Base-by-base conservation (phyloP, 92 coral and sea anemone genomes). In the Actinostola sp. region DNA sequence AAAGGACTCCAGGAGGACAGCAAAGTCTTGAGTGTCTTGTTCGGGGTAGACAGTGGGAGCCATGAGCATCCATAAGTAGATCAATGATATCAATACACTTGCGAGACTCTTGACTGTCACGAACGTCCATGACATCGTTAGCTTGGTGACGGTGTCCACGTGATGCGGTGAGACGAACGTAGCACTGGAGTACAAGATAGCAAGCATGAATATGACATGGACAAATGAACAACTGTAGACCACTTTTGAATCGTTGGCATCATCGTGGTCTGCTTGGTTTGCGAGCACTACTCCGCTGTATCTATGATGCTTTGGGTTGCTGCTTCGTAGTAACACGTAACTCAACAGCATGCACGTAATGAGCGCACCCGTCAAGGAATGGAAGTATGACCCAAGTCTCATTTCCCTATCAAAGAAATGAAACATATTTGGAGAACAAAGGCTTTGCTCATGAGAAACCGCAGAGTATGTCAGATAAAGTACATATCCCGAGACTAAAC, bases 31-130 rank as follows among this genome's bases (percentile, higher is more conserved):
- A 0, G 82, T 63, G 27, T 58, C 66, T 68, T 88, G 76, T 0
- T 70, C 80, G 6, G 94, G 92, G 74, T 78, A 87, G 21, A 93
- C 16, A 17, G 69, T 51, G 2, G 94, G 92, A 16, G 88, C 93
- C 1, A 92, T 45, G 2, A 91, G 74, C 45, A 67, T 88, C 98
- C 98, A 93, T 14, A 85, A 53, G 58, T 79, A 85, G 9, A 91
- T 34, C 14, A 80, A 49, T 27, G 84, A 52, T 15, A 84, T 61
- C 6, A 72, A 17, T 0, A 89, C 39, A 39, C 89, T 88, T 13
- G 85, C 60, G 19, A 85, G 24, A 8, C 95, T 88, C 56, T 92
- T 88, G 11, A 83, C 30, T 21, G 65, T 77, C 62, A 93, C 77
- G 19, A 90, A 82, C 42, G 70, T 45, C 89, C 88, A 87, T 66